Conservation (phyloP, 92 coral and sea anemone species). For the Epizoanthus scotinus region DNA sequence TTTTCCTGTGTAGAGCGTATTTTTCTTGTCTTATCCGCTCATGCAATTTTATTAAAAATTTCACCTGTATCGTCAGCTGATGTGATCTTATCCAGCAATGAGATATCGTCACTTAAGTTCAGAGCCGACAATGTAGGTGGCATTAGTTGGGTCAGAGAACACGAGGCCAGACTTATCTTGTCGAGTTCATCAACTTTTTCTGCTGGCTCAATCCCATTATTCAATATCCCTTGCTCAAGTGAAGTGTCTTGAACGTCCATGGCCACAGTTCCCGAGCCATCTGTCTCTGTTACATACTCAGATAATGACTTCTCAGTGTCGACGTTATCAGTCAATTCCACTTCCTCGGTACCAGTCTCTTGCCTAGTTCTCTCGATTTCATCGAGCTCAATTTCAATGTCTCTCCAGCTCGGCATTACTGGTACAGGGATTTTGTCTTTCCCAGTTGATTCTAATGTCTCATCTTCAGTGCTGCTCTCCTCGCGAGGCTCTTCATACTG, state of each 20-base stretch:
- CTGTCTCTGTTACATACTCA: not conserved
- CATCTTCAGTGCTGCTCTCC: slow-evolving; percentile 5
- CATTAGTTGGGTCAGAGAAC: slow-evolving; percentile 20
- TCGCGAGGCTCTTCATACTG: slow-evolving; percentile 53
- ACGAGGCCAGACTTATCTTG: slow-evolving; percentile 3
- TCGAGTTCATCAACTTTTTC: not conserved
- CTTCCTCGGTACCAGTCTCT: not conserved
- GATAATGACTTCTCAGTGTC: not conserved
- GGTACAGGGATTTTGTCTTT: slow-evolving; percentile 37
- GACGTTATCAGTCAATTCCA: not conserved
- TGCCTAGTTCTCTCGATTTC: slow-evolving; percentile 10
- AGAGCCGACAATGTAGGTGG: slow-evolving; percentile 28
- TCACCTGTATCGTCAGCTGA: slow-evolving; percentile 51
- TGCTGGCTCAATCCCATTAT: not conserved
- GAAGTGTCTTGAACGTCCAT: not conserved
- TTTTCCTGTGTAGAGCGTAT: too few relatives aligned
- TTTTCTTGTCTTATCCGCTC: too few relatives aligned
- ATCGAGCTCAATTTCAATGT: slow-evolving; percentile 22
- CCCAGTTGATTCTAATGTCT: slow-evolving; percentile 24
- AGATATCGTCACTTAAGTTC: slow-evolving; percentile 12
- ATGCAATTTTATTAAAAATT: too few relatives aligned
- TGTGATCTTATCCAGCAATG: slow-evolving; percentile 30
- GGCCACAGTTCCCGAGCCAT: not conserved
- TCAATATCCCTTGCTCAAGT: not conserved
- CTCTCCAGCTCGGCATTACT: slow-evolving; percentile 35